Conservation (phyloP, 2,888 invertebrate species). For the Drosophila hamatofila region DNA sequence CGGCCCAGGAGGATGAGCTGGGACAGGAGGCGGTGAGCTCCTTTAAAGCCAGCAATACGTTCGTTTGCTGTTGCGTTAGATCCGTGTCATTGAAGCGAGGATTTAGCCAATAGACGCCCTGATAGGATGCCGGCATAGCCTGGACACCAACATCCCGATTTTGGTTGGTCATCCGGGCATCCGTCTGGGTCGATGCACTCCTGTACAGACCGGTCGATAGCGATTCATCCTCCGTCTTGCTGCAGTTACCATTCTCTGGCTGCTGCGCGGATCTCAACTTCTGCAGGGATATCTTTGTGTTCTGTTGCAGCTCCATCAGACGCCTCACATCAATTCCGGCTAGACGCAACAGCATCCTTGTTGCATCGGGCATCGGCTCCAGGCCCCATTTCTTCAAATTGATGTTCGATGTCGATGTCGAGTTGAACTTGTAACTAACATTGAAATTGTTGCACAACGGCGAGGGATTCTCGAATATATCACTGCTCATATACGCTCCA, state of each 20-base stretch:
- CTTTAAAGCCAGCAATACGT: constrained; percentile 48
- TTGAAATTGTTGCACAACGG: constrained; percentile 63
- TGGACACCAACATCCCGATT: constrained; percentile 35
- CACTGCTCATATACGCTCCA: constrained; percentile 15
- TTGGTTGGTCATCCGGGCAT: neutral
- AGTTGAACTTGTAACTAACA: constrained; percentile 62
- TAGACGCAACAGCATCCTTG: constrained; percentile 47
- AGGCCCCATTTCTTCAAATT: constrained; percentile 57
- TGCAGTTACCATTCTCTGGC: neutral
- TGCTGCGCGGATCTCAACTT: constrained; percentile 31
- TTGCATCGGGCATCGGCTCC: constrained; percentile 40
- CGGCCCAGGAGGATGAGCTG: constrained; percentile 25
- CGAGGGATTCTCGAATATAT: constrained; percentile 58
- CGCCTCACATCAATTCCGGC: constrained; percentile 50
- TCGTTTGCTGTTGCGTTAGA: constrained; percentile 49
- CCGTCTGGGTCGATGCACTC: constrained; percentile 48
- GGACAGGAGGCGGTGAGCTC: constrained; percentile 35
- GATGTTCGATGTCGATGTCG: constrained; percentile 42
- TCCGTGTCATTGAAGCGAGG: constrained; percentile 27
- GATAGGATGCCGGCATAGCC: neutral
- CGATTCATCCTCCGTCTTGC: constrained; percentile 6
- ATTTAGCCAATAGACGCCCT: constrained; percentile 42
- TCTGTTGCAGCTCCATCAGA: constrained; percentile 40
- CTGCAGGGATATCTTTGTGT: constrained; percentile 36
- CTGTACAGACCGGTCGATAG: constrained; percentile 33